Evolutionary conservation across 2,888 invertebrate genomes (phyloP).

Genomic region (Zelleria hepariella): DNA sequence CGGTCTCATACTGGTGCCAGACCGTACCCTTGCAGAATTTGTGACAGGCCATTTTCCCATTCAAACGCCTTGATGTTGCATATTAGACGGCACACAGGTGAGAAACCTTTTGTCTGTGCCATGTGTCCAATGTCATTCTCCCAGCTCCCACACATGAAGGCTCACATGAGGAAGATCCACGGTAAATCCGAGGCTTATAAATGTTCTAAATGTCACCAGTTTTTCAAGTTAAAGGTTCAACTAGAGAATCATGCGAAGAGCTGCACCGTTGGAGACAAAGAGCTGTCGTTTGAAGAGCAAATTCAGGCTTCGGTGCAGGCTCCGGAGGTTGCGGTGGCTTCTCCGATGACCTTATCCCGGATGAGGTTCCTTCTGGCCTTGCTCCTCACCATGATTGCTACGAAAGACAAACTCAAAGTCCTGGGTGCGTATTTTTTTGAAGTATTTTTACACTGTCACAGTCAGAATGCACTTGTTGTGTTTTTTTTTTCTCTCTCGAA

Average conservation of each 20-base stretch:
- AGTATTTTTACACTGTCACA: slow-evolving; percentile 19
- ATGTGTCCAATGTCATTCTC: slow-evolving; percentile 82
- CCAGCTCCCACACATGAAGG: slow-evolving; percentile 88
- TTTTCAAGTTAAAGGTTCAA: slow-evolving; percentile 83
- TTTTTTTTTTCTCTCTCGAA: slow-evolving; percentile 28
- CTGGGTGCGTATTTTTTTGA: slow-evolving; percentile 76
- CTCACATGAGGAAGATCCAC: slow-evolving; percentile 89
- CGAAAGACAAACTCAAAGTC: slow-evolving; percentile 81
- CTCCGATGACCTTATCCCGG: slow-evolving; percentile 77
- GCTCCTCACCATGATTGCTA: slow-evolving; percentile 85
- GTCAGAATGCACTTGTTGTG: not conserved
- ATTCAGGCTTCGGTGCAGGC: slow-evolving; percentile 30
- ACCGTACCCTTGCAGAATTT: slow-evolving; percentile 87
- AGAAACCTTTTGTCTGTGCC: slow-evolving; percentile 83
- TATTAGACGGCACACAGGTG: slow-evolving; percentile 86
- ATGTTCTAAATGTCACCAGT: slow-evolving; percentile 79
- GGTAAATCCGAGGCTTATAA: slow-evolving; percentile 83
- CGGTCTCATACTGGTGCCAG: slow-evolving; percentile 88
- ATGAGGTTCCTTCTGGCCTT: slow-evolving; percentile 86
- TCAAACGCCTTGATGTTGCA: slow-evolving; percentile 89
- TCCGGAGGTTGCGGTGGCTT: slow-evolving; percentile 48
- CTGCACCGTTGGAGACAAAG: slow-evolving; percentile 46
- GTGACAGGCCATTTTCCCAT: slow-evolving; percentile 84
- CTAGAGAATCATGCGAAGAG: slow-evolving; percentile 75
- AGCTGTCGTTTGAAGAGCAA: slow-evolving; percentile 33